Evolutionary conservation across 2,113 vertebrate genomes (phyloP), one percentile per base, ranked within the genome.

Genomic region (Haemorhous mexicanus): DNA sequence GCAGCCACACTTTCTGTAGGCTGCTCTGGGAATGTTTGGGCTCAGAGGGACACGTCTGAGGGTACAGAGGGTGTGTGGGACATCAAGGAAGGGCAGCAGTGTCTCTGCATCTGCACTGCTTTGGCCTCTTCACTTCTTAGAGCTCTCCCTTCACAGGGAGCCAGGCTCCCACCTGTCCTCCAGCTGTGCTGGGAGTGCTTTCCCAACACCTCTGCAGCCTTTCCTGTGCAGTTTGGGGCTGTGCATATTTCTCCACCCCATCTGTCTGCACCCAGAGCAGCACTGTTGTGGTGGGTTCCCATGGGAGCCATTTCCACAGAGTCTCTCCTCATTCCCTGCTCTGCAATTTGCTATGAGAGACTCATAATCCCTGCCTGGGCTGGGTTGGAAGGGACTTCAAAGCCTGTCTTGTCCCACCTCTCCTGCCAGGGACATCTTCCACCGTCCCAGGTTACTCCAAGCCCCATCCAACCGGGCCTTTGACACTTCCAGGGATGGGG

Each of bases 391-490:
- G 10, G 16, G 20, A 32, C 33, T 11, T 41, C 19, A 67, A 52
- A 82, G 39, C 23, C 24, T 2, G 0, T 67, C 33, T 32, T 18
- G 6, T 23, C 39, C 37, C 16, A 37, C 2, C 33, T 11, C 22
- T 58, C 37, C 37, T 74, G 19, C 52, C 68, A 89, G 33, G 13
- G 37, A n/a, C 53, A 46, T 10, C 13, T 75, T 67, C 23, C 46
- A 24, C 43, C 16, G 32, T 0, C 4, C 9, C 50, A 56, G 11
- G 16, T 32, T 56, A 16, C 30, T 79, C 35, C 35, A 62, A 63
- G 41, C n/a, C 23, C 12, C 0, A 0, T 77, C 27, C 39, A 53
- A 1, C 33, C 39, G 20, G 19, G 24, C 6, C 66, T 46, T 53
- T 20, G 23, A 47, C 39, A 70, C 13, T 55, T 10, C 28, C 39